These are phyloP conservation scores for Tolmerus cingulatus DNA, from an alignment of 2,888 invertebrate genomes.

Conservation along the genomic window DNA sequence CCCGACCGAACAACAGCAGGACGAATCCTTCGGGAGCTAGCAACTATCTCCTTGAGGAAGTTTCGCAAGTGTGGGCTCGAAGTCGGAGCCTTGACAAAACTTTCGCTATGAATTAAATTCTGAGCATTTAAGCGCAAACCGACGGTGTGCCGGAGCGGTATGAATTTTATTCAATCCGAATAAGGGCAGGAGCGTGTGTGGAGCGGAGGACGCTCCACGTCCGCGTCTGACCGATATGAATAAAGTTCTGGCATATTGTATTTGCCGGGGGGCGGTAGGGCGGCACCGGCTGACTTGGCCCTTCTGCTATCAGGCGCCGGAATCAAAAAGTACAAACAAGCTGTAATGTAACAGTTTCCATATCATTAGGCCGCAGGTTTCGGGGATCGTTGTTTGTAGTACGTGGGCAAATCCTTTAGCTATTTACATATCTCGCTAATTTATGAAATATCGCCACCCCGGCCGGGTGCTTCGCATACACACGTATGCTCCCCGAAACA, in stretches of 20 bases:
- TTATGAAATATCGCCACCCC: constrained; percentile 43
- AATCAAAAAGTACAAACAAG: constrained; percentile 44
- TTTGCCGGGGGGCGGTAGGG: background rate
- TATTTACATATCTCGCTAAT: constrained; percentile 43
- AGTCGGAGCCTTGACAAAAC: background rate
- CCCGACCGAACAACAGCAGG: background rate
- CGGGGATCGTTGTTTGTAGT: constrained; percentile 17
- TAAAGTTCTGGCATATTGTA: constrained; percentile 26
- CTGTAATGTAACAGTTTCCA: constrained; percentile 43
- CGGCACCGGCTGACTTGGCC: background rate
- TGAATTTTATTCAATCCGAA: constrained; percentile 15
- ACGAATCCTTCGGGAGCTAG: background rate
- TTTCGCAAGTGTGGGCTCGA: background rate
- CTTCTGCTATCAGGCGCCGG: constrained; percentile 14
- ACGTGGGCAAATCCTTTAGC: constrained; percentile 39
- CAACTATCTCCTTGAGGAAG: background rate
- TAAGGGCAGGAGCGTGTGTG: background rate
- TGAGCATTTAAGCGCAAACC: background rate
- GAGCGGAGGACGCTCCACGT: background rate
- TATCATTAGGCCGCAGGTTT: constrained; percentile 41
- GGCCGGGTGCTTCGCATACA: background rate
- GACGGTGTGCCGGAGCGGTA: background rate
- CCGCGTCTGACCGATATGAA: constrained; percentile 26
- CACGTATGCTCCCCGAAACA: background rate
- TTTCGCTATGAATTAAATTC: constrained; percentile 25